Conservation (phyloP, 1,140 invertebrate species). For the Oppia nitens region DNA sequence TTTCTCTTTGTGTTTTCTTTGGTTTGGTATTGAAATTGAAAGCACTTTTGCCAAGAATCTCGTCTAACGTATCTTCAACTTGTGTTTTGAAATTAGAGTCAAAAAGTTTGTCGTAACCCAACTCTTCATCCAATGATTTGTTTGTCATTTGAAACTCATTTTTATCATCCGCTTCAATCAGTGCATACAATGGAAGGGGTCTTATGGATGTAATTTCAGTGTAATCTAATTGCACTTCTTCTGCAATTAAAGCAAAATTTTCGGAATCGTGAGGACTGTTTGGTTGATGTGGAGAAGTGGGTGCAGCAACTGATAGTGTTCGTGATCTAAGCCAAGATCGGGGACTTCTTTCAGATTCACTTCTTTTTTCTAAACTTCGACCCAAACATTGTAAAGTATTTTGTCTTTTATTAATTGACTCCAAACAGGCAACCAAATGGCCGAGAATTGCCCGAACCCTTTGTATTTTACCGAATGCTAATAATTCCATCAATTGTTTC, state of each 20-base stretch:
- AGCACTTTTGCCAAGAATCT: constrained; percentile 29
- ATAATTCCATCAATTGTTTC: constrained; percentile 92
- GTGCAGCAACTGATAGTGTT: constrained; percentile 44
- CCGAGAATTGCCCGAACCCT: constrained; percentile 95
- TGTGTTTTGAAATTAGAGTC: constrained; percentile 27
- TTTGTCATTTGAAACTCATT: not conserved
- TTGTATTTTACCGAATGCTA: constrained; percentile 92
- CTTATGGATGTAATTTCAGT: constrained; percentile 90
- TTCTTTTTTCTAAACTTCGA: constrained; percentile 13
- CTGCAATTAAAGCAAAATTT: constrained; percentile 31
- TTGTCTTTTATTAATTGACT: constrained; percentile 16
- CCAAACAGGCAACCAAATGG: constrained; percentile 60
- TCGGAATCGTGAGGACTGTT: constrained; percentile 36
- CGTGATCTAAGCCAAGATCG: constrained; percentile 56
- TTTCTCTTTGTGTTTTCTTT: constrained; percentile 17
- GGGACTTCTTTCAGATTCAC: constrained; percentile 9
- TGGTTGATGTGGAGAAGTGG: constrained; percentile 22
- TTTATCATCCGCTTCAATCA: constrained; percentile 63
- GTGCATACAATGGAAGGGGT: constrained; percentile 83
- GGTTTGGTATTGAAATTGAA: constrained; percentile 17
- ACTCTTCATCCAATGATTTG: not conserved
- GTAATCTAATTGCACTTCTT: constrained; percentile 79
- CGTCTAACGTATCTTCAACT: constrained; percentile 63
- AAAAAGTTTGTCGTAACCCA: constrained; percentile 28
- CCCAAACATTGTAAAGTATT: not conserved